These are phyloP conservation scores for Turritopsis dohrnii DNA, from an alignment of 30 jellyfish, hydroid and myxozoan genomes.

Conservation along the genomic window DNA sequence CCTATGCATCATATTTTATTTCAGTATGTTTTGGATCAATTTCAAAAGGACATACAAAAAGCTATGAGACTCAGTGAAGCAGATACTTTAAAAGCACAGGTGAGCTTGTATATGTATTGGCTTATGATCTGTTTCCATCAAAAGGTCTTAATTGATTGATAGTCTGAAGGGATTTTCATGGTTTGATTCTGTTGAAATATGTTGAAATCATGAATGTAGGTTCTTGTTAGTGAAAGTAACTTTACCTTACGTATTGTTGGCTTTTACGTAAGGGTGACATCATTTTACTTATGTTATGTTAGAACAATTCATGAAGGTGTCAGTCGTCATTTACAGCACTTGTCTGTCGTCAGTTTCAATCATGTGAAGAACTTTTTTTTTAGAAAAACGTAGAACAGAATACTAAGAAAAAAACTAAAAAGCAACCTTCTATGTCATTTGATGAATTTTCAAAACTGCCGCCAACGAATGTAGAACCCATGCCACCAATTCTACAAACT, in stretches of 20 bases:
- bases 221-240: too few relatives aligned
- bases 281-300: too few relatives aligned
- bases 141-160: too few relatives aligned
- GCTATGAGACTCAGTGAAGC: conserved; percentile 53
- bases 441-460: conserved; percentile 24
- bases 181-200: too few relatives aligned
- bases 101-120: not conserved
- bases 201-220: too few relatives aligned
- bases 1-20: too few relatives aligned
- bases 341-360: not conserved
- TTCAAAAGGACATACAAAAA: conserved; percentile 56
- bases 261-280: too few relatives aligned
- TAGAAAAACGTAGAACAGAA: not conserved
- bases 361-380: not conserved
- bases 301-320: too few relatives aligned
- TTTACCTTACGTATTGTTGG: too few relatives aligned
- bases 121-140: not conserved
- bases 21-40: conserved; percentile 59
- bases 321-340: too few relatives aligned
- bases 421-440: conserved; percentile 19
- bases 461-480: not conserved
- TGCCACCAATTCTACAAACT: not conserved
- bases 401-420: conserved; percentile 1
- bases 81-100: conserved; percentile 29
- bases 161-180: too few relatives aligned